Base-by-base conservation (phyloP, 1,140 invertebrate species). In the Pseudomyrmex pallidus region DNA sequence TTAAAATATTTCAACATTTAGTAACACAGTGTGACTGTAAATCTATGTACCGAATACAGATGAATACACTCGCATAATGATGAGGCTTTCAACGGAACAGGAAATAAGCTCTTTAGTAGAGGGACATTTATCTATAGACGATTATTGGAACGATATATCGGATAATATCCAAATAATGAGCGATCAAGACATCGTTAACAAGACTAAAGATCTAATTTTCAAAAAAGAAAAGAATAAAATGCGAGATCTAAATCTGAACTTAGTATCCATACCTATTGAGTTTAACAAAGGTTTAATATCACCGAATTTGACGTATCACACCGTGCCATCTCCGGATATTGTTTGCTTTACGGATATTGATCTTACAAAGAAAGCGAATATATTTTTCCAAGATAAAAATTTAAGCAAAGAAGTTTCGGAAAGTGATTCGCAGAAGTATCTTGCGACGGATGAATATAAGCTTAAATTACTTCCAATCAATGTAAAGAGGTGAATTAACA, bases 61-160 rank as follows among this genome's bases (percentile, higher is more conserved):
- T 89, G 86, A 90, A 17, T 94, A 93, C 48, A 93, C 93, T 17
- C 89, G 91, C 46, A 87, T 87, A n/a, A 92, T 92, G 90, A 94
- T 94, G 89, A 90, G 89, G 57, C 76, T 82, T 7, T 94, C 92
- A 1, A 83, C 8, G 2, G 80, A 92, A 56, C 85, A 90, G 66
- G 92, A 93, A 83, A 93, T 94, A 61, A 66, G 63, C 35, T 82
- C 73, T 44, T 66, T 92, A 20, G 90, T 87, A 35, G 91, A 90
- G 73, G 44, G 46, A 46, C 59, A 87, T 74, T 57, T 88, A 7
- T 82, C 76, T 35, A 78, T 70, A 7, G 91, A 92, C 70, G 72
- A 92, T 17, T 93, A 91, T 87, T 94, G 93, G 93, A 90, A 91
- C 46, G 91, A 92, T 84, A 66, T 63, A 44, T 86, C 90, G 0